Base-by-base conservation (phyloP, 2,797 vertebrate genomes). In the Oryzias dopingdopingensis region DNA sequence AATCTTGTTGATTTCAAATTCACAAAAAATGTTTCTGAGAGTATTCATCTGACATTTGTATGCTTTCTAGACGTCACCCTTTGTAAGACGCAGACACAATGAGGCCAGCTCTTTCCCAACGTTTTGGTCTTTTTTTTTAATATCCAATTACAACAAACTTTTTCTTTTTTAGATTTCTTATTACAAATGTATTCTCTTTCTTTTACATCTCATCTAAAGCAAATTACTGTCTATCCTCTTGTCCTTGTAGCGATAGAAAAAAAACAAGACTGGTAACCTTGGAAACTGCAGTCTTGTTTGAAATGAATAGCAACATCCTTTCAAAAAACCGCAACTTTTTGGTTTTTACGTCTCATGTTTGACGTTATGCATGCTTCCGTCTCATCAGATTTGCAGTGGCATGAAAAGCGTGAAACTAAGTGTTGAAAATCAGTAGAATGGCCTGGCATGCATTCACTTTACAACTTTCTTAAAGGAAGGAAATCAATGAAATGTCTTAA, bases 231-330 rank as follows among this genome's bases (percentile, higher is more conserved):
- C 50, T 64, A 59, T 78, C 70, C 45, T 67, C 65, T 56, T 49
- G 50, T 68, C 53, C 60, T 62, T 26, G 26, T 42, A 69, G 41
- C 42, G 16, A 66, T 40, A 43, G 47, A 48, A 18, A 14, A 14
- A 41, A 42, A 46, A 37, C 24, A 48, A 54, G 16, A 50, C 53
- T 54, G 68, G 86, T 88, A 83, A 85, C 87, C 86, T 81, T 77
- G 88, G 85, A 79, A 89, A 89, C 86, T 78, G 81, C 62, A 82
- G 70, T 57, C 62, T 69, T 72, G 50, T 83, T 76, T 76, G 62
- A 81, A 83, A 80, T 56, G 57, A 24, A 70, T 50, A 63, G 52
- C 67, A 52, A 26, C 8, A 59, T 67, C 59, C 42, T 64, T 63
- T 70, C 49, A 68, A 29, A 32, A 63, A 29, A 62, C 47, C 49